Base-by-base conservation (phyloP, 1,140 invertebrate species). In the Copidosoma floridanum region DNA sequence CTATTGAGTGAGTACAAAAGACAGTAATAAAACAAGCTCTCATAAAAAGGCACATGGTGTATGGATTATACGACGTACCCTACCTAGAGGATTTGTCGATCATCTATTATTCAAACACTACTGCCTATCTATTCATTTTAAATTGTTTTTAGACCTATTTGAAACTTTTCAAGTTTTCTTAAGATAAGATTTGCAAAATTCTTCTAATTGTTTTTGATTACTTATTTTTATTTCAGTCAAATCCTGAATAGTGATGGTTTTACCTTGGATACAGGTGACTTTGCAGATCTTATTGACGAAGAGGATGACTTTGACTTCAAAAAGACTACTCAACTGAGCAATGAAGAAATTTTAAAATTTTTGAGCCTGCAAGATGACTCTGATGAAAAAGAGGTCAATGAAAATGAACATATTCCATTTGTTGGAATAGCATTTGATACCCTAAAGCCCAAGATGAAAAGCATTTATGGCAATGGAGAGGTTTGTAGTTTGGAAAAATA, bases 401-500 rank as follows among this genome's bases (percentile, higher is more conserved):
- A 56, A 14, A 2, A 12, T 16, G 53, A 41, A 40, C 48, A 35
- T 21, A 18, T 26, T 14, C 12, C 27, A 27, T 53, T 60, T 32
- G 7, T 56, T 35, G 57, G 52, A 23, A 40, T 60, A 51, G 8
- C 27, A 24, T 78, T 78, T 66, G 70, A 72, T 21, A 61, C 59
- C 23, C 18, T 74, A 1, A 63, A 64, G 20, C 12, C 29, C 5
- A 68, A 65, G 46, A 77, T 78, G 75, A 64, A 50, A 20, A 65
- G 71, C 54, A 46, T 78, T 14, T 69, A 67, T 24, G 63, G 53
- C 8, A 67, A 76, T 66, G 74, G 68, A 21, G 60, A 68, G 41
- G 66, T 78, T 20, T 47, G 61, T 51, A 29, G 60, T 65, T 74
- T 44, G 65, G 47, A 27, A 20, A 26, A 24, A 18, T 43, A 54